Percentiles rank a stretch among this genome's conserved stretches.
phyloP scores from a whole-genome alignment of 2,888 invertebrate genomes.

The Gastrophysa polygoni region DNA sequence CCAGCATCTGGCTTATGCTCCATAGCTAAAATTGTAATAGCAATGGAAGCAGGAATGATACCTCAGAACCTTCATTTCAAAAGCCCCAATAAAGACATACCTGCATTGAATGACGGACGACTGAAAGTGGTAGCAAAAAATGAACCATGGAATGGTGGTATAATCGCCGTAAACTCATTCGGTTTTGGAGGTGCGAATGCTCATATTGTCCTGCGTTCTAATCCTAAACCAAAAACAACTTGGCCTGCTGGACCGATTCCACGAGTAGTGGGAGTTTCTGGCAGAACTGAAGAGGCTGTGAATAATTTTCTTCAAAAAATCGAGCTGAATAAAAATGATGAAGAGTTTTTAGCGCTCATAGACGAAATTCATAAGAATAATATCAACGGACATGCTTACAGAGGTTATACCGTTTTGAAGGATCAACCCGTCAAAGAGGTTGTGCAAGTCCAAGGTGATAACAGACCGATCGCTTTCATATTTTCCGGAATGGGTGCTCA shows the following conservation, averaged over 20 bases:
- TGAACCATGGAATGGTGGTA: slow-evolving; percentile 87
- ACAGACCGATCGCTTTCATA: slow-evolving; percentile 90
- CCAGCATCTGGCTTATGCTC: slow-evolving; percentile 91
- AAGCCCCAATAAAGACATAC: slow-evolving; percentile 87
- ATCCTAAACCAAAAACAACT: slow-evolving; percentile 70
- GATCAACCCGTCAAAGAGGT: slow-evolving; percentile 62
- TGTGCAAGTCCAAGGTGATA: slow-evolving; percentile 60
- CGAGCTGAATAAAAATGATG: slow-evolving; percentile 66
- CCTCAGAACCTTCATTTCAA: slow-evolving; percentile 92
- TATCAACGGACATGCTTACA: slow-evolving; percentile 75
- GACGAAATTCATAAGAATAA: slow-evolving; percentile 74
- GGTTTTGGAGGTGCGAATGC: slow-evolving; percentile 98
- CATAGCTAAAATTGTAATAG: slow-evolving; percentile 87
- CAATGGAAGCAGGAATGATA: slow-evolving; percentile 89
- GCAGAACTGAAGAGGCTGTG: slow-evolving; percentile 83
- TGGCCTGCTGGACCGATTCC: slow-evolving; percentile 66
- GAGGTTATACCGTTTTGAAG: slow-evolving; percentile 81
- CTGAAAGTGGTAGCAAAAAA: slow-evolving; percentile 88
- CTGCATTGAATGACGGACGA: slow-evolving; percentile 87
- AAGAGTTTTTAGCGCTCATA: slow-evolving; percentile 77
- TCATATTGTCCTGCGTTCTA: slow-evolving; percentile 85
- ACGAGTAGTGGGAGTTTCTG: slow-evolving; percentile 78
- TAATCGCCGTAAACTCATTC: slow-evolving; percentile 93
- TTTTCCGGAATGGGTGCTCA: slow-evolving; percentile 99
- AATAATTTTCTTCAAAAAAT: slow-evolving; percentile 69